Base-by-base conservation (phyloP, 1,140 invertebrate genomes). In the Manduca sexta region DNA sequence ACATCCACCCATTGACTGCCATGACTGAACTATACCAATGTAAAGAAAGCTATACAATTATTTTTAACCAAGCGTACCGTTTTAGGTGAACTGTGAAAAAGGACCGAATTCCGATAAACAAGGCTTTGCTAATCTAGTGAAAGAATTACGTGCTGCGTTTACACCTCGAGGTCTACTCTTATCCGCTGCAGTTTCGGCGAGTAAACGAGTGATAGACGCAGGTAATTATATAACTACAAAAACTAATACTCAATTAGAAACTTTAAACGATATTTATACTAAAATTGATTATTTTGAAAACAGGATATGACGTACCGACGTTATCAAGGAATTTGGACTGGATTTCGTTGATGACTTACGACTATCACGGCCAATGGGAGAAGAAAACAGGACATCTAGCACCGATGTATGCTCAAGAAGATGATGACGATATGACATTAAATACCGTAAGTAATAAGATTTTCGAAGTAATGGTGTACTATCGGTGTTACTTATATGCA, bases 291-390 rank as follows among this genome's bases (percentile, higher is more conserved):
- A n/a, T n/a, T n/a, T n/a, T n/a, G n/a, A n/a, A n/a, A n/a, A n/a
- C 6, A 78, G 92, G 90, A 6, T 96, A 96, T 64, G 92, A 95
- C 62, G 90, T 95, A 0, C 91, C 92, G 1, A 74, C 85, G 1
- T 63, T 96, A 2, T 90, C 89, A 0, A 84, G 87, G 13, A 91
- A 94, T 68, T 86, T 96, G 44, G 93, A 96, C 72, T 96, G 94
- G 92, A 95, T 98, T 59, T 91, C 94, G 1, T 90, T 97, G 0
- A 97, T 97, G 95, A 91, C 92, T 0, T 97, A 97, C 65, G 95
- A 97, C 69, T 96, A 92, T 65, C 95, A 96, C 61, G 95, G 95
- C 0, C 92, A 95, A 61, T 97, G 95, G 95, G 95, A 97, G 66
- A 95, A 95, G 65, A 91, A 92, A 64, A 96, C 95, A 1, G 95